Percentiles rank a stretch among this genome's conserved stretches.
These are phyloP conservation scores for Pectinophora gossypiella DNA, from an alignment of 1,140 invertebrate genomes.

Conservation along the genomic window DNA sequence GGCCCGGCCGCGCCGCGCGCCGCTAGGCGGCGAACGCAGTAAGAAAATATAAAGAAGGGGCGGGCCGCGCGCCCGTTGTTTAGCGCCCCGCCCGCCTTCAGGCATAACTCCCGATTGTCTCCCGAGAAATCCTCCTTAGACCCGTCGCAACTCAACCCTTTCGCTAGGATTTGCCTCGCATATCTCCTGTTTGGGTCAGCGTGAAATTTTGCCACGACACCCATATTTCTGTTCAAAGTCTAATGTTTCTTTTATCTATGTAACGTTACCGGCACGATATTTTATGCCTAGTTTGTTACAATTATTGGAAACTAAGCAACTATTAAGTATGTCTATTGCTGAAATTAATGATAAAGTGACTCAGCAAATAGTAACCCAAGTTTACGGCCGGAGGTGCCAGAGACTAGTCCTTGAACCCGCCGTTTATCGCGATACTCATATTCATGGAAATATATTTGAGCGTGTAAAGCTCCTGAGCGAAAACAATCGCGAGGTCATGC, in stretches of 20 bases:
- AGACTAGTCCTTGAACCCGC: too few species aligned
- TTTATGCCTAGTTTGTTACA: too few species aligned
- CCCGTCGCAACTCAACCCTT: slow-evolving; percentile 69
- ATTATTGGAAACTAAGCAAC: too few species aligned
- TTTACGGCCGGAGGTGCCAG: too few species aligned
- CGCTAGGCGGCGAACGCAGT: slow-evolving; percentile 71
- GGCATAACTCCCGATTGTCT: slow-evolving; percentile 72
- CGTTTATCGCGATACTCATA: neutral
- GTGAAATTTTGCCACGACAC: slow-evolving; percentile 57
- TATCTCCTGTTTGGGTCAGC: slow-evolving; percentile 71
- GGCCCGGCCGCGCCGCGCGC: slow-evolving; percentile 68
- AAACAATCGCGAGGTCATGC: slow-evolving; percentile 34
- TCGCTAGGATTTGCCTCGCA: slow-evolving; percentile 45
- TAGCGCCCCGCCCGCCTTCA: slow-evolving; percentile 67
- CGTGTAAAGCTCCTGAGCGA: slow-evolving; percentile 16
- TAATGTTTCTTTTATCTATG: slow-evolving; percentile 48
- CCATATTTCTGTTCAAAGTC: slow-evolving; percentile 25
- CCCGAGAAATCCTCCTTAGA: slow-evolving; percentile 69
- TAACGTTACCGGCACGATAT: too few species aligned
- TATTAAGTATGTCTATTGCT: too few species aligned
- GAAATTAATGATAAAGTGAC: too few species aligned
- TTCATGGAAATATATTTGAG: slow-evolving; percentile 18
- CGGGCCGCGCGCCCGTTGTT: slow-evolving; percentile 67
- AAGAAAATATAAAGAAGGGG: slow-evolving; percentile 82
- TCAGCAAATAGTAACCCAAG: too few species aligned